Conservation (phyloP, 2,888 invertebrate species). For the Dermolepida albohirtum region DNA sequence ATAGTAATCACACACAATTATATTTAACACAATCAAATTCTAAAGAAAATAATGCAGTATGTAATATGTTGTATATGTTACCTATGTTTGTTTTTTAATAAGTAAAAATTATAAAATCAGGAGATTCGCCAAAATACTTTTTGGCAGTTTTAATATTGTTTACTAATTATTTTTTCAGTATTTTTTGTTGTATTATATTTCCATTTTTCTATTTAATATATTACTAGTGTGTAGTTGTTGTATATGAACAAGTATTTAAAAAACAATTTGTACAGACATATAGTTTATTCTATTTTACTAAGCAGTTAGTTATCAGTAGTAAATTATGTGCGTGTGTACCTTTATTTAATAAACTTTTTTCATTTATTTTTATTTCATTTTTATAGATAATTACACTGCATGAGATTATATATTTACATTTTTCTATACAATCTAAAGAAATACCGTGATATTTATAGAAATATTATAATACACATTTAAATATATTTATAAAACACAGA, state of each 20-base stretch:
- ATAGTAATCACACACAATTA: too few species aligned
- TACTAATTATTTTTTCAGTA: slow-evolving; percentile 15
- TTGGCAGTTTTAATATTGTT: not conserved
- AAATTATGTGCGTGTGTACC: slow-evolving; percentile 42
- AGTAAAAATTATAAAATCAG: slow-evolving; percentile 1
- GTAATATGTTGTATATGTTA: slow-evolving; percentile 8
- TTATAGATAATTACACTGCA: slow-evolving; percentile 32
- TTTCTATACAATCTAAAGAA: too few species aligned
- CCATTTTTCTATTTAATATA: slow-evolving; percentile 18
- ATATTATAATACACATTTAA: too few species aligned
- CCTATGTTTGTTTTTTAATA: slow-evolving; percentile 10
- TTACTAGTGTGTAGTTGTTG: slow-evolving; percentile 7
- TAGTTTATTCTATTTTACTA: slow-evolving; percentile 35
- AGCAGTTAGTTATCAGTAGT: slow-evolving; percentile 32
- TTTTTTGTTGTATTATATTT: slow-evolving; percentile 35
- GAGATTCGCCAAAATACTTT: not conserved
- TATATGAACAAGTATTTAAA: slow-evolving; percentile 37
- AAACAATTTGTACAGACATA: slow-evolving; percentile 34
- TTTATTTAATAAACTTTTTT: slow-evolving; percentile 45
- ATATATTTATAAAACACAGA: too few species aligned
- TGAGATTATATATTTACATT: too few species aligned
- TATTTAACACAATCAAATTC: too few species aligned
- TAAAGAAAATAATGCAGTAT: too few species aligned
- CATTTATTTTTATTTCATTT: slow-evolving; percentile 45
- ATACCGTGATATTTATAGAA: too few species aligned